A percentile compares a stretch with the other conserved stretches of the same genome.
These are phyloP conservation scores for Listrodromus nycthemerus DNA, from an alignment of 2,888 invertebrate genomes.

Conservation along the genomic window DNA sequence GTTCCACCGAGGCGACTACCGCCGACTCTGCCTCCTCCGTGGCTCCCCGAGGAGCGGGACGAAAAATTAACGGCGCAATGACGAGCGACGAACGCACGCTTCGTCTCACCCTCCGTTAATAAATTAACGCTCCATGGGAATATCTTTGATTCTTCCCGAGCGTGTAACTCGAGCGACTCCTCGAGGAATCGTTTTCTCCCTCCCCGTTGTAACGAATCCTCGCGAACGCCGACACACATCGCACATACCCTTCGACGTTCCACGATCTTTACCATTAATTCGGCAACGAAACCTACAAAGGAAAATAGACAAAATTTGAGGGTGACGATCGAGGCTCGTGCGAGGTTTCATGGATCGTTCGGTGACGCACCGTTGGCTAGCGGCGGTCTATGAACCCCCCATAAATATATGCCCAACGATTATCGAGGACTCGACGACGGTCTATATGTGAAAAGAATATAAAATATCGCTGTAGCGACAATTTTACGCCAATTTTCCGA, in stretches of 20 bases:
- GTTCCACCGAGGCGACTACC: too few relatives aligned
- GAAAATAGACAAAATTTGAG: background rate
- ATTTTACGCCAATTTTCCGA: conserved; percentile 84
- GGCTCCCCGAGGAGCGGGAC: conserved; percentile 63
- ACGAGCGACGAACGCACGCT: conserved; percentile 72
- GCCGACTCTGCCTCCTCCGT: conserved; percentile 2
- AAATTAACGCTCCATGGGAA: conserved; percentile 73
- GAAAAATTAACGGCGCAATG: conserved; percentile 77
- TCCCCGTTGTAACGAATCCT: too few relatives aligned
- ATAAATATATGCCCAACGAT: conserved; percentile 58
- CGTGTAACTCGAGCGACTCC: background rate
- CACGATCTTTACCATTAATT: conserved; percentile 51
- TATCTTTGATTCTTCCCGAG: background rate
- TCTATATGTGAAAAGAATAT: conserved; percentile 77
- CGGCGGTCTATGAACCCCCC: conserved; percentile 51
- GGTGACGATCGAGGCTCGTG: background rate
- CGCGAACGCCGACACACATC: too few relatives aligned
- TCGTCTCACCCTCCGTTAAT: conserved; percentile 73
- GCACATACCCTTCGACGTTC: too few relatives aligned
- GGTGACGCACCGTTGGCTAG: conserved; percentile 6
- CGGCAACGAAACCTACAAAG: background rate
- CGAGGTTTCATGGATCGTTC: conserved; percentile 29
- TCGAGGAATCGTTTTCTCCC: too few relatives aligned
- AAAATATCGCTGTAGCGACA: conserved; percentile 83
- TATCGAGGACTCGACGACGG: conserved; percentile 54